Conservation (phyloP, 2,797 vertebrate genomes). For the Macropus fuliginosus region DNA sequence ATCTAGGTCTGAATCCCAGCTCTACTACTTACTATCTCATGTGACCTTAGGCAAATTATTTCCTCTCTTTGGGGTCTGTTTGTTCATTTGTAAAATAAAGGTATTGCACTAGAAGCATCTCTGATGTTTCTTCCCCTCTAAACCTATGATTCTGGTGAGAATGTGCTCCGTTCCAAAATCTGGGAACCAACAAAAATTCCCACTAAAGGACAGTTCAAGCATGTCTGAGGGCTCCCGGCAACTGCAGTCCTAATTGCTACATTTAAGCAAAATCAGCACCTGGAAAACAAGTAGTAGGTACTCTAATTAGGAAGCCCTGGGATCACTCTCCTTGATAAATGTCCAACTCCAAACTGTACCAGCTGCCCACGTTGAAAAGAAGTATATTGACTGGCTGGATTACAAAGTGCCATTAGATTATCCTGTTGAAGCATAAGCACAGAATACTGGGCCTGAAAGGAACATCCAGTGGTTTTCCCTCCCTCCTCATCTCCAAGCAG, state of each 20-base stretch:
- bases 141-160: background rate
- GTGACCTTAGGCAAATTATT: background rate
- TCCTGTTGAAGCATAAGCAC: constrained; percentile 13
- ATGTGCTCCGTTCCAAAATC: background rate
- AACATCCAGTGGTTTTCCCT: constrained; percentile 5
- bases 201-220: constrained; percentile 25
- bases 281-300: constrained; percentile 3
- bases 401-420: background rate
- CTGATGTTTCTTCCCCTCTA: background rate
- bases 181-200: constrained; percentile 20
- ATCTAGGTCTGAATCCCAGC: background rate
- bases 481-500: background rate
- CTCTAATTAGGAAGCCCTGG: constrained; percentile 46
- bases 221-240: background rate
- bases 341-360: background rate
- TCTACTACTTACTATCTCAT: background rate
- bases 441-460: background rate
- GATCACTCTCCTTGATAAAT: constrained; percentile 18
- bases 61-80: background rate
- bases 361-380: constrained; percentile 38
- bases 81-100: background rate
- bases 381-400: constrained; percentile 1
- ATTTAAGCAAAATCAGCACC: constrained; percentile 64
- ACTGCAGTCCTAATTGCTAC: constrained; percentile 28
- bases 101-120: background rate